Percentiles rank a stretch among this genome's conserved stretches.
Conservation (phyloP, 2,797 vertebrate genomes). For the Austrolebias charrua region DNA sequence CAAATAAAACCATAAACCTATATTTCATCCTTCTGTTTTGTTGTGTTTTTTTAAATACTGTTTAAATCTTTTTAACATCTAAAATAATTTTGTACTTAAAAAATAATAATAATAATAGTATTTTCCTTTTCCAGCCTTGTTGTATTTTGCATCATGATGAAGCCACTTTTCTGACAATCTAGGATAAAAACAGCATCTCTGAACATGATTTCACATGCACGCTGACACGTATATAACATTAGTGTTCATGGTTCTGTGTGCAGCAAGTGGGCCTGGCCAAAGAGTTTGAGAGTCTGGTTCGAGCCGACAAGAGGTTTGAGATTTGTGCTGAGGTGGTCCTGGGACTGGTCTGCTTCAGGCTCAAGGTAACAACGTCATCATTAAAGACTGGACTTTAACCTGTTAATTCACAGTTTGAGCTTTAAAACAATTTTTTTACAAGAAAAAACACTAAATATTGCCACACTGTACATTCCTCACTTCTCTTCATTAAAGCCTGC, state of each 20-base stretch:
- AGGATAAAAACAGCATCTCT: neutral
- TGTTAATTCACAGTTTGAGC: neutral
- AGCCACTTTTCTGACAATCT: neutral
- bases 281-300: slow-evolving; percentile 87
- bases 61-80: too few relatives aligned
- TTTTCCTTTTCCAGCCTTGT: neutral
- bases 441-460: too few relatives aligned
- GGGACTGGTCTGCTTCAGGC: slow-evolving; percentile 94
- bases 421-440: too few relatives aligned
- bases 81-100: too few relatives aligned
- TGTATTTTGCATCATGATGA: neutral
- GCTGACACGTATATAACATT: too few relatives aligned
- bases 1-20: too few relatives aligned
- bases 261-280: slow-evolving; percentile 90
- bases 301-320: slow-evolving; percentile 89
- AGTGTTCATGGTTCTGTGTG: slow-evolving; percentile 16
- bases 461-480: too few relatives aligned
- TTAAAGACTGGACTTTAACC: neutral
- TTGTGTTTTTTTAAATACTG: too few relatives aligned
- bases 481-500: too few relatives aligned
- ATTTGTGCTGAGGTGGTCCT: slow-evolving; percentile 88
- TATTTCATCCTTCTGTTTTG: too few relatives aligned
- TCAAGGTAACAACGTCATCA: slow-evolving; percentile 83
- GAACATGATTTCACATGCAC: neutral
- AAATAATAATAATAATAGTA: too few relatives aligned